phyloP scores from a whole-genome alignment of 2,113 vertebrate genomes.

The Glaucomys volans region DNA sequence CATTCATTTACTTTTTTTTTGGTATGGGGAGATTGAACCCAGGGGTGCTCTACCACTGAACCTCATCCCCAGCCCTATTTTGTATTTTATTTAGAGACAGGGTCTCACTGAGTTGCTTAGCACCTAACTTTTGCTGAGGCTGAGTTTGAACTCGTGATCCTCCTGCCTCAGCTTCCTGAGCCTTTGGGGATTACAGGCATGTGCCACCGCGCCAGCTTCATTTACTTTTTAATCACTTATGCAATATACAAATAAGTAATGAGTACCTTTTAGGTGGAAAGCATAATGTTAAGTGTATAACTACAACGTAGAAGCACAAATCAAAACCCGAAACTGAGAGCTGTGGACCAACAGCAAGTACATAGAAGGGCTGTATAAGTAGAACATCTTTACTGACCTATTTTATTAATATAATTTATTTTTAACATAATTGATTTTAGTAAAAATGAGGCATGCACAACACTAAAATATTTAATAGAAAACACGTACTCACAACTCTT shows the following conservation, averaged over 20 bases:
- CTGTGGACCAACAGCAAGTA: background rate
- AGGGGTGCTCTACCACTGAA: too few species aligned
- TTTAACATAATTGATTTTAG: background rate
- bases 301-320: background rate
- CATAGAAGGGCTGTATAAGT: background rate
- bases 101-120: too few species aligned
- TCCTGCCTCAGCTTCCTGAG: too few species aligned
- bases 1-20: conserved; percentile 16
- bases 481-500: background rate
- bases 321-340: background rate
- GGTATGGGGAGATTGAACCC: too few species aligned
- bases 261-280: background rate
- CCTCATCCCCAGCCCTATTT: too few species aligned
- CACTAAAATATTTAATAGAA: background rate
- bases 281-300: background rate
- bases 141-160: too few species aligned
- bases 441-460: background rate
- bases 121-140: too few species aligned
- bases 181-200: too few species aligned
- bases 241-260: background rate
- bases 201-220: background rate
- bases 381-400: background rate
- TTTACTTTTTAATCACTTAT: conserved; percentile 2
- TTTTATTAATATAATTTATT: background rate
- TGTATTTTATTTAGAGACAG: too few species aligned